Evolutionary conservation across 2,888 invertebrate species (phyloP).

Genomic region (Aethes cnicana): DNA sequence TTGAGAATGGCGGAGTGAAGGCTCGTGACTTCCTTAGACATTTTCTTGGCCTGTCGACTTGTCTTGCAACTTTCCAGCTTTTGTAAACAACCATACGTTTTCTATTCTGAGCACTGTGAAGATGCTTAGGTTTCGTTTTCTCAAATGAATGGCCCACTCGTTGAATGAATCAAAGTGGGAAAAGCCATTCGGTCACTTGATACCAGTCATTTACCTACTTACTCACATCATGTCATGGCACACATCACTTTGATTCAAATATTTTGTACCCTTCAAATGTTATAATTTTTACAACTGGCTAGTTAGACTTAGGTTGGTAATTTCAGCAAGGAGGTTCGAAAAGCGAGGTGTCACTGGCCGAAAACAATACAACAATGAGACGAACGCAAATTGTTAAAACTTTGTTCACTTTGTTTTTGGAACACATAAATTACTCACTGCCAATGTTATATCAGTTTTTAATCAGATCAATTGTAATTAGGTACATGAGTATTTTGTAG

Average conservation of each 20-base stretch:
- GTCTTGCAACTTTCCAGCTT: slow-evolving; percentile 72
- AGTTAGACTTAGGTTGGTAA: too few species aligned
- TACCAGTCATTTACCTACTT: too few species aligned
- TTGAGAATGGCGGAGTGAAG: slow-evolving; percentile 47
- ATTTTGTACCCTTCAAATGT: too few species aligned
- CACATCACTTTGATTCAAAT: too few species aligned
- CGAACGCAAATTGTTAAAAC: background rate
- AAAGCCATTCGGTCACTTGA: too few species aligned
- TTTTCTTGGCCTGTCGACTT: slow-evolving; percentile 58
- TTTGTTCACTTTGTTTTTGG: background rate
- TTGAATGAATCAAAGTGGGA: too few species aligned
- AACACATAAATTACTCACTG: background rate
- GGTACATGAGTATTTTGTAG: slow-evolving; percentile 1
- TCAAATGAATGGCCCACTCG: too few species aligned
- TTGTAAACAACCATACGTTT: slow-evolving; percentile 44
- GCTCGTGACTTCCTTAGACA: slow-evolving; percentile 72
- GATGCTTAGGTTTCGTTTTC: too few species aligned
- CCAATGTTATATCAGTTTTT: background rate
- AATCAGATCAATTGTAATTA: background rate
- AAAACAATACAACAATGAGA: slow-evolving; percentile 9
- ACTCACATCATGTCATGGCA: too few species aligned
- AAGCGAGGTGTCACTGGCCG: slow-evolving; percentile 7
- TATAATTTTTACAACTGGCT: too few species aligned
- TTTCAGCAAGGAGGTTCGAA: background rate
- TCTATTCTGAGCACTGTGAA: too few species aligned